Evolutionary conservation across 2,797 vertebrate genomes (phyloP).

Genomic region (Silurus aristotelis): DNA sequence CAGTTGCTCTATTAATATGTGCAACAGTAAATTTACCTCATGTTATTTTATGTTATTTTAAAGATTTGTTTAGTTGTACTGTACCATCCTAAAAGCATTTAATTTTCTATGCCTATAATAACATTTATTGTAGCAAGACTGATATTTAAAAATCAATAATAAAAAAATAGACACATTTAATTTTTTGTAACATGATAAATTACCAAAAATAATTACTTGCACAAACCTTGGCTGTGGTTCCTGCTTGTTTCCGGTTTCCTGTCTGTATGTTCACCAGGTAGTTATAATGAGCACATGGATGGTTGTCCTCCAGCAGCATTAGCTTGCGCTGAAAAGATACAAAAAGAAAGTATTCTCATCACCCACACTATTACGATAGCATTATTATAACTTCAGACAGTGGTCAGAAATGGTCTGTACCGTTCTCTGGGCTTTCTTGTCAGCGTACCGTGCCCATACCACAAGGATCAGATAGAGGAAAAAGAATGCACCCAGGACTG

Average conservation of each 20-base stretch:
- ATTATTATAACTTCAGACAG: not conserved
- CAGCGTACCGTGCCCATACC: slow-evolving; percentile 79
- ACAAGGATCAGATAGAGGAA: slow-evolving; percentile 74
- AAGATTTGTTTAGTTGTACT: not conserved
- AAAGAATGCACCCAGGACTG: slow-evolving; percentile 75
- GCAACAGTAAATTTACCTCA: too few relatives aligned
- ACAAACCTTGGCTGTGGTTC: slow-evolving; percentile 79
- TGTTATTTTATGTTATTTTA: too few relatives aligned
- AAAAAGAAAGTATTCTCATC: not conserved
- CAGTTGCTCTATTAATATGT: not conserved
- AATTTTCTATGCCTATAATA: not conserved
- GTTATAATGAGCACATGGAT: slow-evolving; percentile 73
- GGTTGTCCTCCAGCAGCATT: slow-evolving; percentile 80
- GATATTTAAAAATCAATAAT: not conserved
- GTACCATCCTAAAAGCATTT: not conserved
- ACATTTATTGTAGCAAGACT: not conserved
- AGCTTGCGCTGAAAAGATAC: slow-evolving; percentile 75
- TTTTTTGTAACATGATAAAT: not conserved
- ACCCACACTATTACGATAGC: not conserved
- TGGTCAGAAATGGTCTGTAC: slow-evolving; percentile 57
- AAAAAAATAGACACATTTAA: not conserved
- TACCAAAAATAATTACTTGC: not conserved
- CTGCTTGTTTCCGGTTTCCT: slow-evolving; percentile 76
- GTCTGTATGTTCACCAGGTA: slow-evolving; percentile 83
- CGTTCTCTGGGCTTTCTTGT: slow-evolving; percentile 75